A percentile compares a stretch with the other conserved stretches of the same genome.
phyloP scores from a whole-genome alignment of 2,113 vertebrate species.

The Marcusenius ussheri region DNA sequence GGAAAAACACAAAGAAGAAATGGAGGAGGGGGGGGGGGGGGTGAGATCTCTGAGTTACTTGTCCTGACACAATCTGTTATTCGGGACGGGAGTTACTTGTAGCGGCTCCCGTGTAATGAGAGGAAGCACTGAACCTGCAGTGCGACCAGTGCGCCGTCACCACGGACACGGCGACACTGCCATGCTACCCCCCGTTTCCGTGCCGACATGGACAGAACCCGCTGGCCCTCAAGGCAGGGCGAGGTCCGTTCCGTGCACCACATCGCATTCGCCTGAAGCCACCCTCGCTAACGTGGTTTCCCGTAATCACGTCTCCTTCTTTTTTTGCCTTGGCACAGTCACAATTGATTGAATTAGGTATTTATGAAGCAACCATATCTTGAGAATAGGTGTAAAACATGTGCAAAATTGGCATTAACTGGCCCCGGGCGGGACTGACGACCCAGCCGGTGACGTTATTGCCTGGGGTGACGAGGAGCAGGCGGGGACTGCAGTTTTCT shows the following conservation, averaged over 20 bases:
- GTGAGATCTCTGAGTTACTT: conserved; percentile 39
- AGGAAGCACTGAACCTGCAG: conserved; percentile 24
- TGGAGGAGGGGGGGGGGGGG: conserved; percentile 37
- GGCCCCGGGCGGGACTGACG: not conserved
- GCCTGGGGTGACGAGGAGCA: not conserved
- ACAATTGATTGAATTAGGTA: not conserved
- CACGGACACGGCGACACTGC: not conserved
- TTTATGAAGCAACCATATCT: not conserved
- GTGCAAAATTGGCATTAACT: not conserved
- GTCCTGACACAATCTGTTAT: conserved; percentile 47
- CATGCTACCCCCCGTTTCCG: not conserved
- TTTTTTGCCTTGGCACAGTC: not conserved
- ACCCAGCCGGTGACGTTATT: not conserved
- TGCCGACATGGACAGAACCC: not conserved
- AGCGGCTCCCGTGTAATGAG: conserved; percentile 35
- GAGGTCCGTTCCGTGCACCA: not conserved
- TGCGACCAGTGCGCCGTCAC: not conserved
- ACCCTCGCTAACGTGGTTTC: not conserved
- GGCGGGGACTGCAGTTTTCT: not conserved
- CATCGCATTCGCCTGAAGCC: not conserved
- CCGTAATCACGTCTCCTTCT: not conserved
- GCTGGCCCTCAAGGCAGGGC: not conserved
- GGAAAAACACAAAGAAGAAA: conserved; percentile 44
- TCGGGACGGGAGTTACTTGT: conserved; percentile 45
- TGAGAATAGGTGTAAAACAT: not conserved